Evolutionary conservation across 2,888 invertebrate species (phyloP), one percentile per base, ranked within the genome.

Genomic region (Drosophila neonasuta): DNA sequence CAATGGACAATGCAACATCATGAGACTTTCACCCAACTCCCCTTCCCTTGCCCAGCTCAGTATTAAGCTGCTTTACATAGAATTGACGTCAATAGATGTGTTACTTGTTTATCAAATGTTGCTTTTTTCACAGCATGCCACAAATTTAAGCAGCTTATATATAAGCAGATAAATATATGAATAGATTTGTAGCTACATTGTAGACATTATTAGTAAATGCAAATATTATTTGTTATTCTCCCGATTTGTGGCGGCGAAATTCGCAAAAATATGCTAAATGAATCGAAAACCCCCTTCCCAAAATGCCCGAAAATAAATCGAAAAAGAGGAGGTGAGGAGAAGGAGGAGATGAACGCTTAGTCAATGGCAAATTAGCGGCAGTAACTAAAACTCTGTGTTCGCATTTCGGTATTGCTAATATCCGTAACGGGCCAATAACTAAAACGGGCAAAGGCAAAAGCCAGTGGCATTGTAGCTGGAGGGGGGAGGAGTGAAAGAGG

Each of bases 191-290:
- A 15, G 15, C 11, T 51, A 64, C 39, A 36, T 36, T 36, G n/a
- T 36, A 36, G 36, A 36, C 36, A 36, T n/a, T 36, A n/a, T 45
- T 45, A 64, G 58, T 55, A 44, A 51, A 71, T 56, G 77, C 55
- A 71, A 81, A 78, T 78, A 61, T 49, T 66, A 63, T 77, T 70
- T 77, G 75, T 78, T 84, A 64, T 75, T 80, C 71, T 65, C 30
- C 2, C 55, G 48, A 68, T 68, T 74, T 82, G 67, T 48, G 69
- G 68, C 60, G 71, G 65, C 56, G 51, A 73, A 86, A 57, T 78
- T 86, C 79, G 63, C 81, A 80, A 77, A 81, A 80, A 86, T 84
- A 81, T 79, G 84, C 84, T 81, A 81, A 81, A 86, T 80, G 70
- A 84, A 68, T 69, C 24, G 24, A 56, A 44, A 51, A 17, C 68